phyloP scores from a whole-genome alignment of 2,888 invertebrate species.

The Exephanes ischioxanthus region DNA sequence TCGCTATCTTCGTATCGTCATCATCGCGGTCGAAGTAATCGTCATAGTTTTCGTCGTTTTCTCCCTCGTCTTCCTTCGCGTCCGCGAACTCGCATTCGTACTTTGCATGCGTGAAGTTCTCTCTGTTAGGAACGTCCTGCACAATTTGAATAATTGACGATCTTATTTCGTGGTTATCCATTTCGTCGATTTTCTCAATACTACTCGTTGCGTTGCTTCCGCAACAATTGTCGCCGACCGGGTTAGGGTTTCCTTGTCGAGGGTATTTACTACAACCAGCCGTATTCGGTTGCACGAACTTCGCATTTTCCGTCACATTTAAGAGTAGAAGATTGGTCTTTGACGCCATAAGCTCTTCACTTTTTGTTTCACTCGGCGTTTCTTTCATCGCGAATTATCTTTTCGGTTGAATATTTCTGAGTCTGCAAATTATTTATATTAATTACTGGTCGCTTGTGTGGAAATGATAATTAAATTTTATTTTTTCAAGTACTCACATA shows the following conservation, averaged over 20 bases:
- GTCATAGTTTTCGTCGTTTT: background rate
- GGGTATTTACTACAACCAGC: background rate
- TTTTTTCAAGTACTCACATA: slow-evolving; percentile 2
- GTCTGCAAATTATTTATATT: slow-evolving; percentile 2
- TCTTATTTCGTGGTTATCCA: background rate
- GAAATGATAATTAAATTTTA: background rate
- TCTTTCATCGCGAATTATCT: background rate
- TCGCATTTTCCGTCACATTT: background rate
- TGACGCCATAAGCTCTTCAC: background rate
- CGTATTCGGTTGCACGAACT: no score
- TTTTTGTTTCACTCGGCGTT: background rate
- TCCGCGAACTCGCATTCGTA: background rate
- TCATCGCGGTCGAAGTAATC: background rate
- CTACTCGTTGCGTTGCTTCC: background rate
- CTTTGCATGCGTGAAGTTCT: slow-evolving; percentile 2
- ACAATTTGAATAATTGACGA: background rate
- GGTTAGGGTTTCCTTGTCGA: background rate
- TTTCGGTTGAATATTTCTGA: background rate
- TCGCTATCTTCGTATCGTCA: no score
- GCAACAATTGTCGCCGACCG: background rate
- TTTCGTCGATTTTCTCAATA: background rate
- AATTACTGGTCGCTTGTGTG: background rate
- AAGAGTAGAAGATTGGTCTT: background rate
- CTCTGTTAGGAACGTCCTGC: background rate
- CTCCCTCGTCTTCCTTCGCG: background rate